Evolutionary conservation across 2,113 vertebrate genomes (phyloP).

Genomic region (Phodopus roborovskii): DNA sequence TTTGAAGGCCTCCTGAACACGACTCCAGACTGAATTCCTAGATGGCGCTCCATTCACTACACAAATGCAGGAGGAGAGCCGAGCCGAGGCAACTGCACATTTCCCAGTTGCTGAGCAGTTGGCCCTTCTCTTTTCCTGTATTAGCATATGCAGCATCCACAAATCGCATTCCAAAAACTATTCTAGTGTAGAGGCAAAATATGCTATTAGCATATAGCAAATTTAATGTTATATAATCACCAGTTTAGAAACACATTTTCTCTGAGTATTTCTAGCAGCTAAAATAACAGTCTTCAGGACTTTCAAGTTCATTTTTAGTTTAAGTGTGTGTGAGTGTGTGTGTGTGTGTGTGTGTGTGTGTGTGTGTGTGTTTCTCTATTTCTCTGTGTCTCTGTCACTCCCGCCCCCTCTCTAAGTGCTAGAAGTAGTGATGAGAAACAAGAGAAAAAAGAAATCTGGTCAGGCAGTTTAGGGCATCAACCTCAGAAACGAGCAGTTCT

Average conservation of each 20-base stretch:
- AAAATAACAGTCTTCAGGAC: slow-evolving; percentile 16
- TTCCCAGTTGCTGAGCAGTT: not conserved
- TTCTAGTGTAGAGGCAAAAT: slow-evolving; percentile 51
- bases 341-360: fast-evolving
- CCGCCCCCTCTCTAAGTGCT: not conserved
- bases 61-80: not conserved
- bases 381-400: not conserved
- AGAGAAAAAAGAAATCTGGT: not conserved
- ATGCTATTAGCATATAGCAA: slow-evolving; percentile 22
- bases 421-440: not conserved
- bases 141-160: not conserved
- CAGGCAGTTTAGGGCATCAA: not conserved
- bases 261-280: slow-evolving; percentile 31
- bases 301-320: not conserved
- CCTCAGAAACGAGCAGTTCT: not conserved
- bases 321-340: too few relatives aligned
- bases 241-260: slow-evolving; percentile 20
- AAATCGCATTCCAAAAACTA: slow-evolving; percentile 46
- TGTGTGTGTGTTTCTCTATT: not conserved
- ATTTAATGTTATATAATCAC: slow-evolving; percentile 39
- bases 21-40: not conserved
- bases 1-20: slow-evolving; percentile 23
- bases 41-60: not conserved
- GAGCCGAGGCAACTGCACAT: not conserved
- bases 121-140: not conserved